Conservation (phyloP, 2,888 invertebrate genomes). For the Drosophila rubida region DNA sequence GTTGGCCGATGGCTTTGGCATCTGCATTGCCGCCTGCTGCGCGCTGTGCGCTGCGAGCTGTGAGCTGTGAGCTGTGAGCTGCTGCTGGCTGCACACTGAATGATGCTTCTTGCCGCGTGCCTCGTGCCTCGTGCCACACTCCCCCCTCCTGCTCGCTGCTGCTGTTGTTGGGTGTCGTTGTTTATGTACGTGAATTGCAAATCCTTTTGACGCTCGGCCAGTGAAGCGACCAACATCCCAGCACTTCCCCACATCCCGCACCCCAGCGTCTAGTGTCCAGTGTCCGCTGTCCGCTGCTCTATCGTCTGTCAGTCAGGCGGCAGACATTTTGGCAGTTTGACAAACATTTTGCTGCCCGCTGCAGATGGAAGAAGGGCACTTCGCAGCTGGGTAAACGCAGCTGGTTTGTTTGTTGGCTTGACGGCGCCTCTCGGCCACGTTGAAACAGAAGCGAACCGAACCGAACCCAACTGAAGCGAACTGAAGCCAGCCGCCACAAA, state of each 20-base stretch:
- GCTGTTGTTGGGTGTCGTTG: slow-evolving; percentile 58
- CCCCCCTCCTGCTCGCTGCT: slow-evolving; percentile 10
- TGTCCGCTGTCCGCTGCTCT: neutral
- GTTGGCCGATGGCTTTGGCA: slow-evolving; percentile 51
- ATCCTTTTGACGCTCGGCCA: slow-evolving; percentile 54
- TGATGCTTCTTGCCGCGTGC: slow-evolving; percentile 21
- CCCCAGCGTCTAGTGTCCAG: neutral
- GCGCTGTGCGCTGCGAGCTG: slow-evolving; percentile 27
- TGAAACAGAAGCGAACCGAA: neutral
- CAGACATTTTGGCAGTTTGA: slow-evolving; percentile 68
- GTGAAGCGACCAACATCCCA: slow-evolving; percentile 16
- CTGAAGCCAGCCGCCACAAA: slow-evolving; percentile 17
- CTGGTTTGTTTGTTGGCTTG: slow-evolving; percentile 39
- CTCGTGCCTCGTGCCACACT: slow-evolving; percentile 18
- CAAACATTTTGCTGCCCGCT: slow-evolving; percentile 65
- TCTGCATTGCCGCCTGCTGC: slow-evolving; percentile 43
- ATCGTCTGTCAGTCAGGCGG: slow-evolving; percentile 31
- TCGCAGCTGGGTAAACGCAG: slow-evolving; percentile 44
- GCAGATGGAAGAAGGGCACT: slow-evolving; percentile 44
- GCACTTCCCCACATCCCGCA: neutral
- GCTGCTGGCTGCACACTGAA: slow-evolving; percentile 29
- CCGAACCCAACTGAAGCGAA: neutral
- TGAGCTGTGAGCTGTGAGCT: slow-evolving; percentile 30
- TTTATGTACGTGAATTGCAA: slow-evolving; percentile 72
- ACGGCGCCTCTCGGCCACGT: neutral